Evolutionary conservation across 64 coral and sea anemone species (phyloP).

Genomic region (Montipora efflorescens): DNA sequence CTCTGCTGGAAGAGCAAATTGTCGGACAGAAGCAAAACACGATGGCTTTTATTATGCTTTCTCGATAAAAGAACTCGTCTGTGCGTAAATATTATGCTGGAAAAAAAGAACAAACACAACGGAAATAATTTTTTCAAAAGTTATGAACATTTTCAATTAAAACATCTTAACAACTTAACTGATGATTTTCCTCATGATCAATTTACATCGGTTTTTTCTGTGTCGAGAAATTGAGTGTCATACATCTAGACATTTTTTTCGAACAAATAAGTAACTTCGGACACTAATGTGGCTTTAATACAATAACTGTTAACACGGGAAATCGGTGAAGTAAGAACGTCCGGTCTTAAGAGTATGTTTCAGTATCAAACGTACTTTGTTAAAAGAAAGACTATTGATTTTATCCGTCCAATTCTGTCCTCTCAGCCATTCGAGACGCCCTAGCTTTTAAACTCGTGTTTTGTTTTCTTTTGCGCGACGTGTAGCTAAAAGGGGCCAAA

Average conservation of each 20-base stretch:
- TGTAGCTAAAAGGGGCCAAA: not conserved
- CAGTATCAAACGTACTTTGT: not conserved
- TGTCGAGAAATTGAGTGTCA: too few relatives aligned
- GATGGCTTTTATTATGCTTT: not conserved
- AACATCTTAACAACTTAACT: not conserved
- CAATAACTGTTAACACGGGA: not conserved
- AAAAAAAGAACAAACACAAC: slow-evolving; percentile 17
- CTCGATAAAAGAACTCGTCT: not conserved
- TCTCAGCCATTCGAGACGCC: not conserved
- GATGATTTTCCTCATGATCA: too few relatives aligned
- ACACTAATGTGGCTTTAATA: not conserved
- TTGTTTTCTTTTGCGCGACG: not conserved
- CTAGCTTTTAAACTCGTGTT: not conserved
- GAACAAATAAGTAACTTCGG: not conserved
- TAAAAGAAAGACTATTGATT: not conserved
- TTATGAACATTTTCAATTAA: not conserved
- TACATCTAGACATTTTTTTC: not conserved
- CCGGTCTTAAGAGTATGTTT: not conserved
- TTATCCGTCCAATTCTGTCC: not conserved
- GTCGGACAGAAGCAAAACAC: not conserved
- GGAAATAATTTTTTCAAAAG: not conserved
- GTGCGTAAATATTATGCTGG: slow-evolving; percentile 10
- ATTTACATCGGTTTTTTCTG: too few relatives aligned
- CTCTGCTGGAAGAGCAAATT: not conserved
- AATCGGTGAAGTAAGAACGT: not conserved